Evolutionary conservation across 2,888 invertebrate species (phyloP), one percentile per base, ranked within the genome.

Genomic region (Timema cristinae): DNA sequence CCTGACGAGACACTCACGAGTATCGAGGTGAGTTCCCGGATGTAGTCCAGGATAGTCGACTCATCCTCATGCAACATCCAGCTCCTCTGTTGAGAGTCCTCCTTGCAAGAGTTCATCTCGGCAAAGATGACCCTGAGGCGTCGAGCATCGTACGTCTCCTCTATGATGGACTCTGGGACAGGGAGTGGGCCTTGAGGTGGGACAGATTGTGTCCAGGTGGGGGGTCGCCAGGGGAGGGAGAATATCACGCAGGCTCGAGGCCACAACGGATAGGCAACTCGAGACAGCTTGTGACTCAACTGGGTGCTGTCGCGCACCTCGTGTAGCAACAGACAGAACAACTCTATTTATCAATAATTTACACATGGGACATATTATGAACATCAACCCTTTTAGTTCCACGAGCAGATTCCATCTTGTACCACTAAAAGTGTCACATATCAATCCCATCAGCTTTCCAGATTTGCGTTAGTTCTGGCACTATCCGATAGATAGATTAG

Each of bases 31-130:
- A 94, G 85, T 81, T 94, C 93, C 71, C 89, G 87, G 72, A 97
- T 86, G 81, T 95, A 93, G 74, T 93, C 92, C 73, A 90, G 89
- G 79, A 97, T 97, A 77, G 93, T 91, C 73, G 89, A 88, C 76
- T 97, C 96, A 81, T 97, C 97, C 80, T 97, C 97, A 80, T 97
- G 94, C 50, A 97, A 84, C 81, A 95, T 94, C 97, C 97, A 97
- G 77, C 94, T 95, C 72, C 97, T 86, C 80, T 98, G 97, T 80
- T 98, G 97, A 0, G 95, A 93, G 81, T 97, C 97, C 79, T 97
- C 95, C 77, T 96, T 96, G 76, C 95, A 95, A 74, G 91, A 91
- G 4, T 93, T 92, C 76, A 97, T 83, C 75, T 95, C 91, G 75
- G 89, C 89, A 76, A 97, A 90, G 52, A 97, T 91, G 66, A 91